Conservation (phyloP, 2,888 invertebrate species). For the Helicoverpa assulta region DNA sequence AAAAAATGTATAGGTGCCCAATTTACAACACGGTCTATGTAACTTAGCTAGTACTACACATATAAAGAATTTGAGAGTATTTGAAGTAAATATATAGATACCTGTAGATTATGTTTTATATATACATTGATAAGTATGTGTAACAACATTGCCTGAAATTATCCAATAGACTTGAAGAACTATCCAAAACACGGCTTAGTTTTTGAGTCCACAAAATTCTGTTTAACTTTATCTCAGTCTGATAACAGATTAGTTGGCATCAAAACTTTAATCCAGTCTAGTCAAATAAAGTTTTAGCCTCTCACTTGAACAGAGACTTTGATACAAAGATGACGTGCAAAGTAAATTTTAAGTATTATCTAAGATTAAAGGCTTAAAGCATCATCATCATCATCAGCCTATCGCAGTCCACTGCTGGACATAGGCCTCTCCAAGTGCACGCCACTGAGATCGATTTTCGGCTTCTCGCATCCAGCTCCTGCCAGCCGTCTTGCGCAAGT, state of each 20-base stretch:
- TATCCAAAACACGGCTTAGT: slow-evolving; percentile 10
- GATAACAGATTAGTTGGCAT: slow-evolving; percentile 47
- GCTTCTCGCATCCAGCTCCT: no score
- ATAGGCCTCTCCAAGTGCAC: no score
- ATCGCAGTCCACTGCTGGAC: no score
- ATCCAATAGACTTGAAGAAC: background rate
- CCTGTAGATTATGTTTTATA: background rate
- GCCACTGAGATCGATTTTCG: no score
- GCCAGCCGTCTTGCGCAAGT: no score
- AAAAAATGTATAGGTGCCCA: no score
- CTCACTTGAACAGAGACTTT: slow-evolving; percentile 12
- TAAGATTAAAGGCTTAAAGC: slow-evolving; percentile 13
- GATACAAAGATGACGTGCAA: slow-evolving; percentile 10
- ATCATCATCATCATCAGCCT: no score
- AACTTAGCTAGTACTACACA: no score
- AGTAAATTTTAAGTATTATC: slow-evolving; percentile 19
- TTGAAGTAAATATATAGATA: background rate
- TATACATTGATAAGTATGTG: no score
- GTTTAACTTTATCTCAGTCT: slow-evolving; percentile 43
- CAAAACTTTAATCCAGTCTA: slow-evolving; percentile 48
- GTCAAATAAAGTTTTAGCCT: slow-evolving; percentile 28
- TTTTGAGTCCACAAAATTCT: slow-evolving; percentile 34
- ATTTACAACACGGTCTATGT: no score
- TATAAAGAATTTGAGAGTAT: no score
- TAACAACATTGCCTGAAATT: background rate